Evolutionary conservation across 2,888 invertebrate genomes (phyloP).

Genomic region (Orthosia cruda): DNA sequence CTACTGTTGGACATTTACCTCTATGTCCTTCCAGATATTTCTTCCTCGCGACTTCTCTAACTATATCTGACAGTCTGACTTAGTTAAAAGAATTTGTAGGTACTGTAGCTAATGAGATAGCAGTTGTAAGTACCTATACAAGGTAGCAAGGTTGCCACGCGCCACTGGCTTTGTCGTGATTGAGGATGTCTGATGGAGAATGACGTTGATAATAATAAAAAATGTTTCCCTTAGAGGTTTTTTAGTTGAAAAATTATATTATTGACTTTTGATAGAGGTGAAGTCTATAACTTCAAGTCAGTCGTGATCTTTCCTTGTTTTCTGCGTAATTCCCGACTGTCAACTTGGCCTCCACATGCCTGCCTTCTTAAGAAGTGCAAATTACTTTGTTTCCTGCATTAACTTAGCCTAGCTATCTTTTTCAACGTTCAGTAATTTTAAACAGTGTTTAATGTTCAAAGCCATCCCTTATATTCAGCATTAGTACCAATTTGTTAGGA

Average conservation of each 20-base stretch:
- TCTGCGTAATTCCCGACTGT: not conserved
- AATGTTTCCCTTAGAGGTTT: constrained; percentile 1
- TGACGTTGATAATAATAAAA: constrained; percentile 24
- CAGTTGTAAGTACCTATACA: constrained; percentile 9
- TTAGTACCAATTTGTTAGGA: not conserved
- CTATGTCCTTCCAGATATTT: too few relatives aligned
- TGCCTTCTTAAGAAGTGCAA: not conserved
- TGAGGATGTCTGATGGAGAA: constrained; percentile 1
- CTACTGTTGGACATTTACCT: too few relatives aligned
- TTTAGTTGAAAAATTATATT: not conserved
- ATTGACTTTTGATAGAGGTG: not conserved
- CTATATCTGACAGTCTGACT: not conserved
- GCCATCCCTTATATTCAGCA: not conserved
- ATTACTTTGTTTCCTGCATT: not conserved
- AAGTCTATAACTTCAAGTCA: not conserved
- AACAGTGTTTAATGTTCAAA: not conserved
- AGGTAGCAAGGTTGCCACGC: constrained; percentile 57
- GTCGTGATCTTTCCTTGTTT: not conserved
- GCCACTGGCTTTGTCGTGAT: constrained; percentile 35
- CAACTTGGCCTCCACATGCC: not conserved
- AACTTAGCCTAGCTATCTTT: not conserved
- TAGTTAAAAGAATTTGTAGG: not conserved
- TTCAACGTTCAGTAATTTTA: not conserved
- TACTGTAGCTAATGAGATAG: constrained; percentile 20
- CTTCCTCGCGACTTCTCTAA: too few relatives aligned